Percentiles rank a stretch among this genome's conserved stretches.
Conservation (phyloP, 2,113 vertebrate genomes). For the Silurus meridionalis region DNA sequence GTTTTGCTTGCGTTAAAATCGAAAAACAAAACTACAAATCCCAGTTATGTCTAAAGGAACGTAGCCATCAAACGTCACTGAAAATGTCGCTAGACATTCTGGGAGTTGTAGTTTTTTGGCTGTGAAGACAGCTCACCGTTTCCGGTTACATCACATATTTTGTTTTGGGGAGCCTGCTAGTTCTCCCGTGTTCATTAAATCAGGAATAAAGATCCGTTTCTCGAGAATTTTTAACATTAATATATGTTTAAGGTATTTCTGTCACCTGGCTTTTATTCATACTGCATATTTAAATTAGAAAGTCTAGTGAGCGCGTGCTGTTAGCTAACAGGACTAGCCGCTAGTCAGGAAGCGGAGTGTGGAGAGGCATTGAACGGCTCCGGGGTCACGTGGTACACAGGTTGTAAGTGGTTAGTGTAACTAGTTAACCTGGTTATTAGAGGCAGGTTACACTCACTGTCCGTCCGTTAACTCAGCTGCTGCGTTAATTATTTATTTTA, state of each 20-base stretch:
- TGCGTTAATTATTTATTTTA: no score
- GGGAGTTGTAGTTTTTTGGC: constrained; percentile 46
- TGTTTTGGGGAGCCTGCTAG: constrained; percentile 9
- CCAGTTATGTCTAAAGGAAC: constrained; percentile 1
- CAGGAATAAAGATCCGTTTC: background rate
- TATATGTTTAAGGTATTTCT: background rate
- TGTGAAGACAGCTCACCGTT: no score
- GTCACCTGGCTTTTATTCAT: background rate
- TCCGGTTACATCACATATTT: constrained; percentile 27
- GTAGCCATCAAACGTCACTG: background rate
- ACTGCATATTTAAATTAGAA: background rate
- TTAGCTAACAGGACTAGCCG: background rate
- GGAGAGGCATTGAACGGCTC: no score
- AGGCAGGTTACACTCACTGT: no score
- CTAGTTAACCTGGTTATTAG: no score
- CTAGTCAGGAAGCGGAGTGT: background rate
- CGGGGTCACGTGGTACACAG: no score
- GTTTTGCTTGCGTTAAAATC: background rate
- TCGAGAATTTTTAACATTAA: background rate
- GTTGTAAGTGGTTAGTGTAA: no score
- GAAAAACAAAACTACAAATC: constrained; percentile 47
- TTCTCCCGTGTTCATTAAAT: background rate
- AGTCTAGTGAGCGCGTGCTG: background rate
- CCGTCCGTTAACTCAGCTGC: no score
- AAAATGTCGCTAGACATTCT: constrained; percentile 26